Percentiles rank a stretch among this genome's conserved stretches.
These are phyloP conservation scores for Thereva nobilitata DNA, from an alignment of 2,888 invertebrate species.

Conservation along the genomic window DNA sequence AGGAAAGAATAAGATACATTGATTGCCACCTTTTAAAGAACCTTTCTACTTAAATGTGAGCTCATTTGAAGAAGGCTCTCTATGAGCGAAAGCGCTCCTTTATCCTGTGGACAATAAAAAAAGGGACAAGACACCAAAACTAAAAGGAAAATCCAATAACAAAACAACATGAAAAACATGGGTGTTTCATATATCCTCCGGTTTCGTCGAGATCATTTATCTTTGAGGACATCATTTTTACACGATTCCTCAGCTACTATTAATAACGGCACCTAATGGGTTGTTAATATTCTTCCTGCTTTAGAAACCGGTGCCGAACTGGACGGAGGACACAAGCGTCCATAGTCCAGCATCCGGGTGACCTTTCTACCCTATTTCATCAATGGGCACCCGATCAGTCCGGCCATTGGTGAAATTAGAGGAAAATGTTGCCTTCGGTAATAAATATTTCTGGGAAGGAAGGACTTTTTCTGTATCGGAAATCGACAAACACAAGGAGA, in stretches of 20 bases:
- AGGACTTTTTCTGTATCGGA: conserved; percentile 22
- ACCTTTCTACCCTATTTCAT: conserved; percentile 3
- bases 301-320: neutral
- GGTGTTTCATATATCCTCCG: conserved; percentile 24
- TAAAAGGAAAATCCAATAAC: conserved; percentile 17
- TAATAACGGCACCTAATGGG: conserved; percentile 32
- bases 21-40: too few relatives aligned
- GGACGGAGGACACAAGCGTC: neutral
- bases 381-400: neutral
- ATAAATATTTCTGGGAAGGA: conserved; percentile 26
- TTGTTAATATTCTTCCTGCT: conserved; percentile 31
- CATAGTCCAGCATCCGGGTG: neutral
- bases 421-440: conserved; percentile 16
- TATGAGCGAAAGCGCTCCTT: too few relatives aligned
- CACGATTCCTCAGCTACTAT: conserved; percentile 16
- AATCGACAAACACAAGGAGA: conserved; percentile 31
- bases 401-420: conserved; percentile 17
- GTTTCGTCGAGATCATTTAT: conserved; percentile 20
- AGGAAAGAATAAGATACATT: too few relatives aligned
- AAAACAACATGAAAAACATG: conserved; percentile 4
- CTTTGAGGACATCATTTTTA: conserved; percentile 23
- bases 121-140: neutral
- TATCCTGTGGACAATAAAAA: too few relatives aligned
- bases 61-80: too few relatives aligned
- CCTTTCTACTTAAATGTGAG: too few relatives aligned